Evolutionary conservation across 2,113 vertebrate species (phyloP), one percentile per base, ranked within the genome.

Genomic region (Strigops habroptila): DNA sequence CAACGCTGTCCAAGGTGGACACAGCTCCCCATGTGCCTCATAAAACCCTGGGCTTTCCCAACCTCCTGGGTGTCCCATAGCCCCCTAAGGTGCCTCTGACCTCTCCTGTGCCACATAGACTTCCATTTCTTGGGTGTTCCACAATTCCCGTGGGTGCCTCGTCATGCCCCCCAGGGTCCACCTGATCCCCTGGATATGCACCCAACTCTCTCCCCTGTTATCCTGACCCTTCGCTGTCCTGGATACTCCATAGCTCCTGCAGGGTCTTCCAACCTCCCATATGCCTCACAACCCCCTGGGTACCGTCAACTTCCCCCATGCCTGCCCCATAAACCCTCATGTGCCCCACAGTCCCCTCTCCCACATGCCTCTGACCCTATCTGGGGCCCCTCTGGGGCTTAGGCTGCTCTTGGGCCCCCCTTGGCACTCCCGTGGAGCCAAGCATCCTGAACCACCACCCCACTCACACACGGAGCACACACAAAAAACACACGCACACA

Each of bases 371-470:
- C 59, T 71, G 39, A 43, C 39, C 28, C 35, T 33, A 51, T 13
- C 19, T 63, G 37, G 60, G 51, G 14, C 30, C 8, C 48, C 7
- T 57, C 28, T 53, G 39, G 44, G 8, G 13, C 27, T 69, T 43
- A 48, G 28, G 49, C 33, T 60, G 23, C 35, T 71, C 23, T 74
- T 18, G 12, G 12, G 5, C 13, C 14, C 12, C 12, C n/a, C 35
- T 6, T 31, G n/a, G 46, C 27, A 33, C 16, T 11, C 49, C 14
- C 22, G 18, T 5, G n/a, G 41, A 62, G 49, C 69, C 0, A 0
- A 65, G 33, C 13, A n/a, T 63, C 52, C n/a, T 28, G n/a, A 76
- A 33, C 23, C 71, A 33, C 19, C 68, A 15, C 12, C 22, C 30
- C 33, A 23, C n/a, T n/a, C 4, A 0, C 35, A 14, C 69, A 10